Percentiles rank a stretch among this genome's conserved stretches.
phyloP scores from a whole-genome alignment of 1,140 invertebrate species.

The Drosophila ficusphila region DNA sequence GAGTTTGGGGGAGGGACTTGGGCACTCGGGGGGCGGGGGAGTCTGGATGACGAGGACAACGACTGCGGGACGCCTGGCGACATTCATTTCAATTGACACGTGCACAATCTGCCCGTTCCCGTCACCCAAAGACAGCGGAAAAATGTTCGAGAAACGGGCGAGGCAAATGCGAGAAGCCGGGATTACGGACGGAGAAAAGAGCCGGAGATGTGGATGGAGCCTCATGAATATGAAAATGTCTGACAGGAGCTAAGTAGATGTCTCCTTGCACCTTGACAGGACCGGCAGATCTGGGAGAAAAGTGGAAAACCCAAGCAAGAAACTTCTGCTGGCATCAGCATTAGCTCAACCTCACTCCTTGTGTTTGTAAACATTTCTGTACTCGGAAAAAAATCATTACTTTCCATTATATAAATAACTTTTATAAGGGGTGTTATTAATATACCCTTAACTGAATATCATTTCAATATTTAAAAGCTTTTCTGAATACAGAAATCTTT shows the following conservation, averaged over 20 bases:
- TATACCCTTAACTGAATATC: not conserved
- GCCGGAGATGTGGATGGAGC: conserved; percentile 2
- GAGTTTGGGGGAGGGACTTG: conserved; percentile 2
- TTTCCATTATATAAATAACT: not conserved
- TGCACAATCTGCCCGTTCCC: conserved; percentile 37
- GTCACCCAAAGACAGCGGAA: conserved; percentile 53
- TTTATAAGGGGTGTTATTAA: not conserved
- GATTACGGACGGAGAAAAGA: not conserved
- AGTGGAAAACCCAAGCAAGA: not conserved
- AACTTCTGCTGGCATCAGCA: conserved; percentile 53
- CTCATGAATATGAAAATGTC: conserved; percentile 78
- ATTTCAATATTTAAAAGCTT: no score
- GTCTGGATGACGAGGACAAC: conserved; percentile 35
- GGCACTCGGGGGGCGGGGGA: not conserved
- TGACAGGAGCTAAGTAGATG: conserved; percentile 53
- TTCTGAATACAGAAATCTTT: not conserved
- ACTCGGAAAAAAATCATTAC: conserved; percentile 8
- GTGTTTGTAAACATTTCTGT: conserved; percentile 16
- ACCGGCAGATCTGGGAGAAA: not conserved
- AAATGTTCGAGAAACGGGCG: conserved; percentile 63
- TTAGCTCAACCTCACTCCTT: conserved; percentile 5
- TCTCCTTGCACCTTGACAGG: conserved; percentile 44
- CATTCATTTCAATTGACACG: conserved; percentile 75
- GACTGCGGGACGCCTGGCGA: conserved; percentile 74
- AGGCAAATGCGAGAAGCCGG: conserved; percentile 52